Conservation (phyloP, 2,113 vertebrate genomes). For the Mesoclemmys tuberculata region DNA sequence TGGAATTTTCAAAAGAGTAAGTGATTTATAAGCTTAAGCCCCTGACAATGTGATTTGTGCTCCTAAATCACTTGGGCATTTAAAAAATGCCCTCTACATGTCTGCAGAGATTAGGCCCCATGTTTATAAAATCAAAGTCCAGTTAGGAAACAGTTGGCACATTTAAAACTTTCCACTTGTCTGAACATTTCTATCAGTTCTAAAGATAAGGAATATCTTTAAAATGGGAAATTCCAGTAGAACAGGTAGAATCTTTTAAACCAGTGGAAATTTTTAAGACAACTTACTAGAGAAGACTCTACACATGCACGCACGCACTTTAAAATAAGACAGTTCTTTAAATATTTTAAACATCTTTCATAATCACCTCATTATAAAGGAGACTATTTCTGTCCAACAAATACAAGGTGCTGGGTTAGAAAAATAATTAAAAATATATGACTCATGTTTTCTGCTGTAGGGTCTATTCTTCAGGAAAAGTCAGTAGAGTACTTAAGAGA, state of each 20-base stretch:
- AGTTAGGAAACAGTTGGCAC: not conserved
- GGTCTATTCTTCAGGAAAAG: slow-evolving; percentile 13
- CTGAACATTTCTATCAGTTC: not conserved
- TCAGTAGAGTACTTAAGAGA: not conserved
- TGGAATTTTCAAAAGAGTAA: not conserved
- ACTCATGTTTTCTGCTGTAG: not conserved
- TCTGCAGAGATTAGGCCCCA: not conserved
- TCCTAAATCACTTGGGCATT: not conserved
- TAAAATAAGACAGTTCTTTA: not conserved
- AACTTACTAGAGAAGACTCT: not conserved
- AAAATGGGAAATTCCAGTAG: not conserved
- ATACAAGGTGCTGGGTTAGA: not conserved
- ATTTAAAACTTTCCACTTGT: not conserved
- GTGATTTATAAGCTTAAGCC: not conserved
- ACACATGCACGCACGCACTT: fast-evolving
- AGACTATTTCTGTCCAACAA: not conserved
- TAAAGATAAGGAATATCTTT: not conserved
- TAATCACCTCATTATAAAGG: not conserved
- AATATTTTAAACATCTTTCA: not conserved
- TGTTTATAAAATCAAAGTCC: not conserved
- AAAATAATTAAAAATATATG: not conserved
- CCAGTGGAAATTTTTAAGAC: fast-evolving
- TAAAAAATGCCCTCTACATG: not conserved
- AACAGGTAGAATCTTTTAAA: not conserved
- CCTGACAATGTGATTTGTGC: not conserved